A percentile compares a stretch with the other conserved stretches of the same genome.
These are phyloP conservation scores for Steinernema khuongi DNA, from an alignment of 1,140 invertebrate genomes.

Conservation along the genomic window DNA sequence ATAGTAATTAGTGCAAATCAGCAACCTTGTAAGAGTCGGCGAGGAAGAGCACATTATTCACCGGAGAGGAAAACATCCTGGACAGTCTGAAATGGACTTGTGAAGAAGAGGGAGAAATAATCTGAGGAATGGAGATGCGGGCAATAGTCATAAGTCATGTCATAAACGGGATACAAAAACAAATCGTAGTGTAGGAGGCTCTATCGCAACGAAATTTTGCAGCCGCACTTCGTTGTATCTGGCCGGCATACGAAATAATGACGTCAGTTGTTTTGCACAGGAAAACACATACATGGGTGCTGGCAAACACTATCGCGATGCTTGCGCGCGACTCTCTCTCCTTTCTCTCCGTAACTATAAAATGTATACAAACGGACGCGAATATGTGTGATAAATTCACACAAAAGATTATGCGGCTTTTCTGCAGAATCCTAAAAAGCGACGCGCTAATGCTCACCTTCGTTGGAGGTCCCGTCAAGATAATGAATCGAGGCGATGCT, in stretches of 20 bases:
- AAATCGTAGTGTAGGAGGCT: too few species aligned
- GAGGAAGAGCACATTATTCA: conserved; percentile 40
- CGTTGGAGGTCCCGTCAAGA: not conserved
- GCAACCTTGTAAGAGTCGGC: conserved; percentile 45
- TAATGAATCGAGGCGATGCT: not conserved
- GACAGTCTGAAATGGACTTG: not conserved
- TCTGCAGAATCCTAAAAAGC: not conserved
- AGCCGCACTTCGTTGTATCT: not conserved
- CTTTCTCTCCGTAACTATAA: too few species aligned
- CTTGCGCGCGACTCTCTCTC: too few species aligned
- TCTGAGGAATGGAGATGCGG: too few species aligned
- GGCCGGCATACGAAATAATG: not conserved
- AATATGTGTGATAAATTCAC: not conserved
- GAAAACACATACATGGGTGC: too few species aligned
- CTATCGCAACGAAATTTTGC: too few species aligned
- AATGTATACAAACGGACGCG: not conserved
- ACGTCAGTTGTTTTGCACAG: not conserved
- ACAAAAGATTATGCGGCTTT: not conserved
- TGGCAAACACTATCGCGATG: too few species aligned
- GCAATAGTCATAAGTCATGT: too few species aligned
- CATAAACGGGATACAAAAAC: too few species aligned
- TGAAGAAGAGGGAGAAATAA: too few species aligned
- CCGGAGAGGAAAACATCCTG: conserved; percentile 6
- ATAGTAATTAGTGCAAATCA: conserved; percentile 20
- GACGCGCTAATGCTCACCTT: not conserved